Percentiles rank a stretch among this genome's conserved stretches.
These are phyloP conservation scores for Chiloscyllium punctatum DNA, from an alignment of 2,797 vertebrate species.

Conservation along the genomic window DNA sequence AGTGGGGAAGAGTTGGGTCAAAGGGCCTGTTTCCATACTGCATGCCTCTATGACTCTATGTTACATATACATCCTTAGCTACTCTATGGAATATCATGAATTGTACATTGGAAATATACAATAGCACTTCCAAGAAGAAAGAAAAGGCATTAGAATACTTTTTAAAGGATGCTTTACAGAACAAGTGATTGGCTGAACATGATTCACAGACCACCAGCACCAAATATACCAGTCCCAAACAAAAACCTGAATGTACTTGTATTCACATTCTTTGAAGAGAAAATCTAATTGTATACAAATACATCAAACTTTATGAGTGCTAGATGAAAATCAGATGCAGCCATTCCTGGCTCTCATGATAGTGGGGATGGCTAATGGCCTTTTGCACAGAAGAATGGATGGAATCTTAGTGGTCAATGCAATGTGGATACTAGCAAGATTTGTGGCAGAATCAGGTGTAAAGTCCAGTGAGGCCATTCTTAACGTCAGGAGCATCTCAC, in stretches of 20 bases:
- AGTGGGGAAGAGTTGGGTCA: no score
- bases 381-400: not conserved
- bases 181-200: not conserved
- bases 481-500: no score
- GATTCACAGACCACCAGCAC: not conserved
- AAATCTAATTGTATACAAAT: not conserved
- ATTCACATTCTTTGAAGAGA: not conserved
- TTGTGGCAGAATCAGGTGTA: no score
- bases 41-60: no score
- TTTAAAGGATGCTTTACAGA: not conserved
- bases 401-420: no score
- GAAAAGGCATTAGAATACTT: not conserved
- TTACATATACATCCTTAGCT: not conserved
- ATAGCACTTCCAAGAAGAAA: not conserved
- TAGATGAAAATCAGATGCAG: not conserved
- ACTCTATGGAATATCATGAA: not conserved
- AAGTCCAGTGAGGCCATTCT: no score
- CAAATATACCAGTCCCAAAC: not conserved
- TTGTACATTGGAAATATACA: not conserved
- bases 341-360: not conserved
- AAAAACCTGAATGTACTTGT: not conserved
- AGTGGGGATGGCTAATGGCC: not conserved
- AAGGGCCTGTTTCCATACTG: no score
- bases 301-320: not conserved
- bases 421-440: no score